Conservation (phyloP, 2,888 invertebrate species). For the Cerastis leucographa region DNA sequence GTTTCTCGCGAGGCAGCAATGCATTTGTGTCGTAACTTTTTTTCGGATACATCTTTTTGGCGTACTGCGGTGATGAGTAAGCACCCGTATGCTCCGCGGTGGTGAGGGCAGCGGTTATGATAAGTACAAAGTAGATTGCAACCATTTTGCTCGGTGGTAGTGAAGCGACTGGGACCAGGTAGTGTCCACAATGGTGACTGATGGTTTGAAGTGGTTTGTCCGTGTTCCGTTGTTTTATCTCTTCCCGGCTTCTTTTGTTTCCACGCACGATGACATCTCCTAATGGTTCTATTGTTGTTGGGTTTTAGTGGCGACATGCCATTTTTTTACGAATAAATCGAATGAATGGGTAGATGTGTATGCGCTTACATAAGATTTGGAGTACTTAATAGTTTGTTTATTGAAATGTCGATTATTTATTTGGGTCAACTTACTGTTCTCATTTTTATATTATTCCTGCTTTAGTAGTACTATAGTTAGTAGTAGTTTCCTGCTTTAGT, state of each 20-base stretch:
- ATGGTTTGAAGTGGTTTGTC: conserved; percentile 77
- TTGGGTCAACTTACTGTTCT: not conserved
- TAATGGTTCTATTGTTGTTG: conserved; percentile 87
- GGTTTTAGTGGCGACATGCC: conserved; percentile 76
- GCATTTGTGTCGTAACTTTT: conserved; percentile 80
- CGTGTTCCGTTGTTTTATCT: conserved; percentile 86
- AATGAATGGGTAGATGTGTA: conserved; percentile 51
- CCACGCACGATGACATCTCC: conserved; percentile 89
- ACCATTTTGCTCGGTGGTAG: conserved; percentile 79
- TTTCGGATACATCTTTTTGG: conserved; percentile 87
- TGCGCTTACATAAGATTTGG: conserved; percentile 49
- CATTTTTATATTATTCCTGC: not conserved
- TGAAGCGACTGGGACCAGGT: conserved; percentile 76
- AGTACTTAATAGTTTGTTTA: conserved; percentile 41
- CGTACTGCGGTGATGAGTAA: conserved; percentile 89
- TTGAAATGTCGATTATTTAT: conserved; percentile 19
- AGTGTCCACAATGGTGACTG: conserved; percentile 76
- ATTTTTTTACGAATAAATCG: conserved; percentile 59
- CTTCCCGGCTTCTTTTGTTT: conserved; percentile 87
- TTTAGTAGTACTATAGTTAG: not conserved
- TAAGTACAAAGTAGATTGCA: conserved; percentile 74
- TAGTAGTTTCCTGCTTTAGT: not conserved
- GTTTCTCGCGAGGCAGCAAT: conserved; percentile 82
- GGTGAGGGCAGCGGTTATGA: conserved; percentile 66
- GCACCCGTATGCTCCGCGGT: conserved; percentile 87